Conservation (phyloP, 2,113 vertebrate species). For the Isurus oxyrinchus region DNA sequence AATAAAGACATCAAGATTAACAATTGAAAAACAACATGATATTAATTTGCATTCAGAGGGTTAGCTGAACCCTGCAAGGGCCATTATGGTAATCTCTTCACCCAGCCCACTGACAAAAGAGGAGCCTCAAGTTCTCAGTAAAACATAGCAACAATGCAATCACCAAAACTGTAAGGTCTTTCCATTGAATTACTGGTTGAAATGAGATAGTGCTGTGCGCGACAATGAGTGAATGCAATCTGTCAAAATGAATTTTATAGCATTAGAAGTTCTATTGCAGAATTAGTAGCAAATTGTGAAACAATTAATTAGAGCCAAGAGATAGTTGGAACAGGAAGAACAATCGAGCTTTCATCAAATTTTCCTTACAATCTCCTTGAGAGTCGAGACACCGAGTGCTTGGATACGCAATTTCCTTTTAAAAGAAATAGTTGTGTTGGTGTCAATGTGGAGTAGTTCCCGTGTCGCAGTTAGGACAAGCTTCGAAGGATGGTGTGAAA, state of each 20-base stretch:
- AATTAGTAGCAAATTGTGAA: slow-evolving; percentile 10
- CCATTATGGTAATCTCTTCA: slow-evolving; percentile 19
- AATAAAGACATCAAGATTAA: slow-evolving; percentile 34
- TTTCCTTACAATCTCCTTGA: neutral
- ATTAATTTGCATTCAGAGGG: slow-evolving; percentile 37
- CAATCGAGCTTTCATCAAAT: neutral
- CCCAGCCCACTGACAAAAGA: neutral
- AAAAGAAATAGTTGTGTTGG: neutral
- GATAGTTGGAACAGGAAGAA: neutral
- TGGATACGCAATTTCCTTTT: neutral
- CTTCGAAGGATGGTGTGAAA: too few relatives aligned
- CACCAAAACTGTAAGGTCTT: neutral
- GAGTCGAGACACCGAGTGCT: neutral
- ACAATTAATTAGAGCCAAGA: neutral
- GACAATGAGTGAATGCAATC: neutral
- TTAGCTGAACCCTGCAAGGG: neutral
- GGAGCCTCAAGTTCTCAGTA: neutral
- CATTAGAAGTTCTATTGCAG: neutral
- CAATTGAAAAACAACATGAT: slow-evolving; percentile 35
- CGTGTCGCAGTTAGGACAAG: neutral
- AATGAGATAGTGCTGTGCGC: neutral
- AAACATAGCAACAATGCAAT: neutral
- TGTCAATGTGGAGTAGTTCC: neutral
- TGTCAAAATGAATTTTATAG: neutral
- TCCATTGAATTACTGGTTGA: neutral